Base-by-base conservation (phyloP, 2,888 invertebrate species). In the Harpalus rufipes region DNA sequence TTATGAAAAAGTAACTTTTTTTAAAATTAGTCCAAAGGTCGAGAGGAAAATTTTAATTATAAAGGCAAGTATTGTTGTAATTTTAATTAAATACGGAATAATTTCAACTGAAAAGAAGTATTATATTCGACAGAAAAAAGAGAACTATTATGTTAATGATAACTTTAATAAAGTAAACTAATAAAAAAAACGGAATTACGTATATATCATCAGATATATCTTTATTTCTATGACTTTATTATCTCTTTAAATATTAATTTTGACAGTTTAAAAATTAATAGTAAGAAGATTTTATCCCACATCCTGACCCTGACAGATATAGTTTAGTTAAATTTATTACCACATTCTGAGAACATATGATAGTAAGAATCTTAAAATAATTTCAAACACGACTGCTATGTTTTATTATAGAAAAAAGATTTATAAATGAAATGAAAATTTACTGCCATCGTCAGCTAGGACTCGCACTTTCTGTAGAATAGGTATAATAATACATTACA, bases 11-110 rank as follows among this genome's bases (percentile, higher is more conserved):
- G 12, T 44, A 39, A 14, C 39, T 44, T 74, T 74, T 74, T 16
- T 32, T 32, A 74, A 74, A 51, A 51, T 74, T 51, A 74, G 14
- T 44, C 18, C 16, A 74, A 74, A 74, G 41, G 72, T 74, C 44
- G 12, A 25, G 68, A 16, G 8, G 18, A 39, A 68, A 68, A 68
- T 14, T 59, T 59, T 14, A 68, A 68, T 68, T 68, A 68, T 39
- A 16, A 59, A 51, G 44, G 12, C 10, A 59, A 59, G 59, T 59
- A 59, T 59, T 16, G 16, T 51, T 51, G 0, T 12, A 51, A 51
- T 51, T 51, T 51, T 51, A 51, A 51, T 51, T 51, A 51, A 51
- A 51, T 51, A 51, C 12, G 44, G 44, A 51, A 51, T 51, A 51
- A 51, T 51, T 51, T 51, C 8, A 8, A 51, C 44, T 51, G 44